Percentiles rank a stretch among this genome's conserved stretches.
These are phyloP conservation scores for Danionella dracula DNA, from an alignment of 2,797 vertebrate species.

Conservation along the genomic window DNA sequence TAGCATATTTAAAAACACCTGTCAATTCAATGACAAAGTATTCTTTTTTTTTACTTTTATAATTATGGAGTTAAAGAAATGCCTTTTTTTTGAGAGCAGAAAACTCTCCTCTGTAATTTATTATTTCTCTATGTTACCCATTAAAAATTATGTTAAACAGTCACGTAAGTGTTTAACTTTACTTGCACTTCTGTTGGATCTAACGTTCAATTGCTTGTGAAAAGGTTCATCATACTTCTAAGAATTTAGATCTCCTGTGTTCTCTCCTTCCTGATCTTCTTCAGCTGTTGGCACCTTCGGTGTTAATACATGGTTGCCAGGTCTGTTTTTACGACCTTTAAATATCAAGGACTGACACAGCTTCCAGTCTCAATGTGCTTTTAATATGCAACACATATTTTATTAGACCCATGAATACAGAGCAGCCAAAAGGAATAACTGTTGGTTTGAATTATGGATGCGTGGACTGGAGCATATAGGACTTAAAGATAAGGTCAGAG, in stretches of 20 bases:
- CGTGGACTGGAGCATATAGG: slow-evolving; percentile 9
- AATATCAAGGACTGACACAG: slow-evolving; percentile 25
- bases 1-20: background rate
- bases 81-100: no score
- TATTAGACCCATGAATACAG: slow-evolving; percentile 22
- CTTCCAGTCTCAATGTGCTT: slow-evolving; percentile 5
- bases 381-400: slow-evolving; percentile 34
- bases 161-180: no score
- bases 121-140: no score
- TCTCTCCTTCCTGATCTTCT: background rate
- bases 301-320: background rate
- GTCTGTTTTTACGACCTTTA: slow-evolving; percentile 22
- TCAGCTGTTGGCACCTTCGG: background rate
- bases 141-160: no score
- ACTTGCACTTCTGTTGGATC: no score
- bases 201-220: background rate
- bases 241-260: background rate
- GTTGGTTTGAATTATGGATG: slow-evolving; percentile 29
- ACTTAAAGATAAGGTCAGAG: slow-evolving; percentile 16
- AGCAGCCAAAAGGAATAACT: slow-evolving; percentile 22
- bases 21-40: background rate
- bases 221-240: slow-evolving; percentile 19
- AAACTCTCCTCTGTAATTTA: no score
- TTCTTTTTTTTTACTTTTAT: no score
- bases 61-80: background rate